Evolutionary conservation across 2,797 vertebrate species (phyloP).

Genomic region (Choloepus didactylus): DNA sequence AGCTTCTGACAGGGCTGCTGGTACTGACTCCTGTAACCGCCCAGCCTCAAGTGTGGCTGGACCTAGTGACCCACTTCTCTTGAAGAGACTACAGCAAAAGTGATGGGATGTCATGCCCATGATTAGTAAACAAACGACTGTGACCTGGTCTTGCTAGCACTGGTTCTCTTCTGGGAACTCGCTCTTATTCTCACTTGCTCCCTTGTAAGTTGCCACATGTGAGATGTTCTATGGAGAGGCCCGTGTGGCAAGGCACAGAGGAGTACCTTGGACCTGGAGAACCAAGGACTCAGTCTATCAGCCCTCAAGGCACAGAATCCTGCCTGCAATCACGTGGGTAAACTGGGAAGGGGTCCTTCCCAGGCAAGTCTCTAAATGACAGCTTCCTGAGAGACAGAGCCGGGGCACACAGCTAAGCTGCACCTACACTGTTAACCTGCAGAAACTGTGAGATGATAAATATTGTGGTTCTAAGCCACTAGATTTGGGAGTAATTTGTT

Average conservation of each 20-base stretch:
- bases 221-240: no score
- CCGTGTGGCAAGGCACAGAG: background rate
- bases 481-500: background rate
- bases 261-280: no score
- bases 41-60: background rate
- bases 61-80: background rate
- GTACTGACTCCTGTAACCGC: background rate
- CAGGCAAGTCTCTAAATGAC: background rate
- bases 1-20: background rate
- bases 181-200: background rate
- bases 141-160: background rate
- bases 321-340: no score
- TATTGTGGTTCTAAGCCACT: no score
- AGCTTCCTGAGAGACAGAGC: background rate
- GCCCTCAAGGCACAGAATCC: background rate
- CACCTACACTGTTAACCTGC: background rate
- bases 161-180: background rate
- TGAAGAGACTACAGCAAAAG: background rate
- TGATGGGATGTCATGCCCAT: background rate
- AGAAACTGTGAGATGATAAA: background rate
- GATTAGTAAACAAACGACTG: background rate
- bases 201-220: background rate
- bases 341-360: background rate
- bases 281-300: background rate
- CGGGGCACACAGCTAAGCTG: background rate